These are phyloP conservation scores for Mechanitis mazaeus DNA, from an alignment of 2,888 invertebrate species.

Conservation along the genomic window DNA sequence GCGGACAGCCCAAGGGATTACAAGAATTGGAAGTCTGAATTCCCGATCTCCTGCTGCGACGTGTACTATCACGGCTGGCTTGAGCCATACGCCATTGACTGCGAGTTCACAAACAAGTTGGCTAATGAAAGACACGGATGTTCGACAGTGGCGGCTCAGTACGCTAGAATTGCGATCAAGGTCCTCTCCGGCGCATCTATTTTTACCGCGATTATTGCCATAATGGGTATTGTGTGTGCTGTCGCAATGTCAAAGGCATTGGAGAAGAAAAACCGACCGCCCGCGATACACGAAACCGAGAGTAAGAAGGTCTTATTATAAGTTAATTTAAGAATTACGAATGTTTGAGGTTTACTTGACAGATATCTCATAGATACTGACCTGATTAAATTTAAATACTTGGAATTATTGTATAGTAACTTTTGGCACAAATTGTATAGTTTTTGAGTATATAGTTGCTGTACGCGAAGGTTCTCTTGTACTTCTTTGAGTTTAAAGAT, in stretches of 20 bases:
- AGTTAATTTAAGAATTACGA: slow-evolving; percentile 11
- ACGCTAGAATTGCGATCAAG: slow-evolving; percentile 54
- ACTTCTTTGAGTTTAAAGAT: not conserved
- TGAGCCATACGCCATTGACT: slow-evolving; percentile 53
- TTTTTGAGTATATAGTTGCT: not conserved
- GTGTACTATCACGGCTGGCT: slow-evolving; percentile 60
- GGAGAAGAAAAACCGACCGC: slow-evolving; percentile 41
- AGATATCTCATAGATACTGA: no score
- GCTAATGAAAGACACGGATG: slow-evolving; percentile 68
- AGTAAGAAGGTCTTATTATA: slow-evolving; percentile 61
- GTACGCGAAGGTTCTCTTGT: not conserved
- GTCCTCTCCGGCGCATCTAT: slow-evolving; percentile 49
- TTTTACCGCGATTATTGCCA: slow-evolving; percentile 51
- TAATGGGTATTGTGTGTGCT: slow-evolving; percentile 47
- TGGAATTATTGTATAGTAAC: not conserved
- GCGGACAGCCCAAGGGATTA: slow-evolving; percentile 63
- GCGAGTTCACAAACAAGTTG: slow-evolving; percentile 61
- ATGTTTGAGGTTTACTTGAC: no score
- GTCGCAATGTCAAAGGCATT: slow-evolving; percentile 44
- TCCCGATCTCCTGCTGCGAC: slow-evolving; percentile 66
- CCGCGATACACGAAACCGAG: slow-evolving; percentile 51
- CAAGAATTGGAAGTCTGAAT: slow-evolving; percentile 54
- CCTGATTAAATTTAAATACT: not conserved
- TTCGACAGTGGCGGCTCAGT: slow-evolving; percentile 54
- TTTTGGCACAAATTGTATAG: not conserved